phyloP scores from a whole-genome alignment of 2,888 invertebrate species.

The Agrenia bidenticulata region DNA sequence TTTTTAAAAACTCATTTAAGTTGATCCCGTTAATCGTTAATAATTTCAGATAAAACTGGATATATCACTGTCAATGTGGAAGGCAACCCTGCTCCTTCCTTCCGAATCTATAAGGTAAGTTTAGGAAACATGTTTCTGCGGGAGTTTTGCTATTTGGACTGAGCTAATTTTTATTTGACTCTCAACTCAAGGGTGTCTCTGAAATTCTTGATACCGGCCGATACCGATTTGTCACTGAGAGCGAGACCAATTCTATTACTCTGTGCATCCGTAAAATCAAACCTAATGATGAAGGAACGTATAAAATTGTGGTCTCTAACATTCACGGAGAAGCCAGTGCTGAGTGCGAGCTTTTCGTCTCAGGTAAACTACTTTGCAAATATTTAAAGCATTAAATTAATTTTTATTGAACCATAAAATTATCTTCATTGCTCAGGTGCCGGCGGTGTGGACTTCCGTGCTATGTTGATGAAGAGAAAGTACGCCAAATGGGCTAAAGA shows the following conservation, averaged over 20 bases:
- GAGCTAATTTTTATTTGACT: neutral
- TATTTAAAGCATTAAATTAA: slow-evolving; percentile 4
- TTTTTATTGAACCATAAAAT: too few species aligned
- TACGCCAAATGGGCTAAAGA: slow-evolving; percentile 91
- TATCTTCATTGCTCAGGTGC: slow-evolving; percentile 68
- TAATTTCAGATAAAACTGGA: slow-evolving; percentile 82
- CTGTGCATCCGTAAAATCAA: slow-evolving; percentile 94
- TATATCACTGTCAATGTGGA: slow-evolving; percentile 91
- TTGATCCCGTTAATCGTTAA: too few species aligned
- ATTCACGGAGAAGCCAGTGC: slow-evolving; percentile 93
- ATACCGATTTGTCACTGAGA: slow-evolving; percentile 92
- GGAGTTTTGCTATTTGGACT: neutral
- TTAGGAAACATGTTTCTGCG: too few species aligned
- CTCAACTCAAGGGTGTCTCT: slow-evolving; percentile 67
- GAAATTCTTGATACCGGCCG: slow-evolving; percentile 94
- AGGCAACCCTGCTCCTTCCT: slow-evolving; percentile 90
- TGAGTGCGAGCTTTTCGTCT: slow-evolving; percentile 94
- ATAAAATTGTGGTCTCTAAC: slow-evolving; percentile 88
- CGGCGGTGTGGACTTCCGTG: slow-evolving; percentile 98
- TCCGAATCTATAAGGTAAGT: slow-evolving; percentile 83
- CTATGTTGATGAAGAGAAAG: slow-evolving; percentile 94
- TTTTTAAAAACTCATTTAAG: too few species aligned
- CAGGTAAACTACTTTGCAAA: slow-evolving; percentile 65
- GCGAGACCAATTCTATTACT: slow-evolving; percentile 86
- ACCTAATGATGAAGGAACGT: slow-evolving; percentile 95